Conservation (phyloP, 1,140 invertebrate genomes). For the Caenorhabditis inopinata region DNA sequence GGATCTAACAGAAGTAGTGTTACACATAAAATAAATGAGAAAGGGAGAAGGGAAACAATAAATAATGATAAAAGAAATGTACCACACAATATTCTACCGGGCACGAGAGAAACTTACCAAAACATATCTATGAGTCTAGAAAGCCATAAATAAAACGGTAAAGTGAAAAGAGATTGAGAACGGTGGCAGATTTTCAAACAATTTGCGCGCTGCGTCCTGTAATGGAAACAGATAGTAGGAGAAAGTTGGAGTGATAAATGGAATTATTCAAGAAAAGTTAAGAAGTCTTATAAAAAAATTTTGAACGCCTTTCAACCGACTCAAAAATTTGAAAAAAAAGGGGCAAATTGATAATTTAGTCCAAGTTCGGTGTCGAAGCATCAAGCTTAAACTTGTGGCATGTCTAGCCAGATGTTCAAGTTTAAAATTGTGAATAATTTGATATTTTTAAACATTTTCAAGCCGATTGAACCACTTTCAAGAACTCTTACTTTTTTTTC, state of each 20-base stretch:
- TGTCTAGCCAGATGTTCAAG: too few relatives aligned
- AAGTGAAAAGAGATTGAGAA: background rate
- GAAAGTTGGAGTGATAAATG: background rate
- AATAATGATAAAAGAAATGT: background rate
- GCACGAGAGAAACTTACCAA: background rate
- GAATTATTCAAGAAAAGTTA: background rate
- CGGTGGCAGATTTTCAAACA: background rate
- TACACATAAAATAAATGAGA: slow-evolving; percentile 24
- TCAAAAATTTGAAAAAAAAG: background rate
- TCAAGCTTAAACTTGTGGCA: too few relatives aligned
- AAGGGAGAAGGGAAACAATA: background rate
- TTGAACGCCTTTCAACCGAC: too few relatives aligned
- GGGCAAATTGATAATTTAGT: too few relatives aligned
- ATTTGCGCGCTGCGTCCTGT: background rate
- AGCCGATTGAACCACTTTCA: too few relatives aligned
- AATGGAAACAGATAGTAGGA: too few relatives aligned
- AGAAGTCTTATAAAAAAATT: too few relatives aligned
- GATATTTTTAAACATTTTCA: too few relatives aligned
- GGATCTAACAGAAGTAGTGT: background rate
- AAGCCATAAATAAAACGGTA: too few relatives aligned
- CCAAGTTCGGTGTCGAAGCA: too few relatives aligned
- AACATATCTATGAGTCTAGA: background rate
- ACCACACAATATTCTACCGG: background rate
- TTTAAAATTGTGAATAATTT: too few relatives aligned
- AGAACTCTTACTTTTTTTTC: too few relatives aligned